phyloP scores from a whole-genome alignment of 2,113 vertebrate species.

The Engystomops pustulosus region DNA sequence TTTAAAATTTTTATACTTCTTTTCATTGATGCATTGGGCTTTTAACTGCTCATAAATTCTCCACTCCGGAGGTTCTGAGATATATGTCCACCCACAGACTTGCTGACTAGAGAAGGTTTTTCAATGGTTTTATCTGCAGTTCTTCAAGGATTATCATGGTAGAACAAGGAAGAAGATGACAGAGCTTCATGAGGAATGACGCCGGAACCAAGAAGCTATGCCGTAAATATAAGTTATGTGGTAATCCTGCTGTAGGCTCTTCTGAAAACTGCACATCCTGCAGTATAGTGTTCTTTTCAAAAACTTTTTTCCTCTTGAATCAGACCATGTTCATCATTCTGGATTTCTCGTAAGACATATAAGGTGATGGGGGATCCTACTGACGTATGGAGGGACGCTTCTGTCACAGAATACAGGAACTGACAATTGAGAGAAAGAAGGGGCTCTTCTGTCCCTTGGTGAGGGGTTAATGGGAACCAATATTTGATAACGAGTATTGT shows the following conservation, averaged over 20 bases:
- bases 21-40: neutral
- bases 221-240: neutral
- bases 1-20: neutral
- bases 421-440: no score
- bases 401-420: no score
- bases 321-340: neutral
- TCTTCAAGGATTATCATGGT: conserved; percentile 7
- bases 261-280: neutral
- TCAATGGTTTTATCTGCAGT: neutral
- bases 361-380: no score
- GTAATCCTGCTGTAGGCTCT: neutral
- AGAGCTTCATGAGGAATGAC: neutral
- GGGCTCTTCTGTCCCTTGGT: no score
- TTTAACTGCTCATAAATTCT: conserved; percentile 2
- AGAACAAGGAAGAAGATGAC: conserved; percentile 5
- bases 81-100: neutral
- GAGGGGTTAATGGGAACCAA: no score
- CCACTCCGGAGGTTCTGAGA: neutral
- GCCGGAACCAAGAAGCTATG: neutral
- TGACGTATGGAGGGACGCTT: no score
- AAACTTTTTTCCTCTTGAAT: neutral
- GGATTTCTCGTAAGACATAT: no score
- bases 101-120: conserved; percentile 30
- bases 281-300: neutral
- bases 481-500: no score